Conservation (phyloP, 2,797 vertebrate genomes). For the Spinus pinus region DNA sequence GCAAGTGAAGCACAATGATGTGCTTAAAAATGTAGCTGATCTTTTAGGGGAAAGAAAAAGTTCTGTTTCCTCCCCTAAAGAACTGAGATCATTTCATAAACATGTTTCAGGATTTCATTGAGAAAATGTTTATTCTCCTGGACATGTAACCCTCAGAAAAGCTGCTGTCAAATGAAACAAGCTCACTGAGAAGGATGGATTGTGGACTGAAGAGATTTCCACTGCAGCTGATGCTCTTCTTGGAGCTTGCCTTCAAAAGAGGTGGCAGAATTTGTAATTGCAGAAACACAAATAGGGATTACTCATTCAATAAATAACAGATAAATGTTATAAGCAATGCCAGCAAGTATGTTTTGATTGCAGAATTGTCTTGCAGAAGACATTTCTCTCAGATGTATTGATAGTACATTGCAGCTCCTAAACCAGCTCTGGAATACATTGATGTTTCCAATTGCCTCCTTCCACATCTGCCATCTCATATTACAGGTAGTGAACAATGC, state of each 20-base stretch:
- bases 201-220: not conserved
- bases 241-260: not conserved
- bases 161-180: not conserved
- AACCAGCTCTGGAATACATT: accelerated
- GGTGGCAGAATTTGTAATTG: not conserved
- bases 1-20: not conserved
- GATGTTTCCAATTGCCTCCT: not conserved
- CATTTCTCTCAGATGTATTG: not conserved
- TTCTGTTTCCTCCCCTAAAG: not conserved
- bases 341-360: not conserved
- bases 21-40: not conserved
- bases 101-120: not conserved
- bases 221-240: not conserved
- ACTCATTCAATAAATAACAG: not conserved
- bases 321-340: not conserved
- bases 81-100: not conserved
- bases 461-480: not conserved
- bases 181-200: not conserved
- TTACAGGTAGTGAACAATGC: not conserved
- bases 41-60: not conserved
- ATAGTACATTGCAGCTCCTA: not conserved
- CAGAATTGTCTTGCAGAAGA: not conserved
- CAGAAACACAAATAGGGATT: not conserved
- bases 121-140: not conserved
- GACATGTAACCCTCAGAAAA: not conserved